Percentiles rank a stretch among this genome's conserved stretches.
These are phyloP conservation scores for Dicycla oo DNA, from an alignment of 2,888 invertebrate species.

Conservation along the genomic window DNA sequence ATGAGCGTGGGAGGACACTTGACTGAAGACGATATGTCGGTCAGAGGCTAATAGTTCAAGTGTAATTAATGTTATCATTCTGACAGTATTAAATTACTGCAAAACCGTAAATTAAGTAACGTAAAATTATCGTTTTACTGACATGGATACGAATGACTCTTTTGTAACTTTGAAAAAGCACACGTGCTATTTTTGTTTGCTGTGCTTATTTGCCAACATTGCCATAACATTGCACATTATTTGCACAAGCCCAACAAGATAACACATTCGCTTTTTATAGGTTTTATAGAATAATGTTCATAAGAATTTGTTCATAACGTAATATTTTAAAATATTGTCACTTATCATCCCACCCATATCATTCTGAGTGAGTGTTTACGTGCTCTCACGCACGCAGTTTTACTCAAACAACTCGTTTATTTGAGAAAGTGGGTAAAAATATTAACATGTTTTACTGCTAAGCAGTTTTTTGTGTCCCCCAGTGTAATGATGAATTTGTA, in stretches of 20 bases:
- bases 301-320: neutral
- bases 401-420: constrained; percentile 17
- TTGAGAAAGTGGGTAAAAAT: constrained; percentile 31
- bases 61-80: constrained; percentile 60
- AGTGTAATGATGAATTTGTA: too few species aligned
- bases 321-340: constrained; percentile 20
- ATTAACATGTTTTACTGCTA: neutral
- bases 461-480: constrained; percentile 9
- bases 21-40: constrained; percentile 50
- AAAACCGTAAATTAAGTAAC: neutral
- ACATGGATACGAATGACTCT: neutral
- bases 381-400: constrained; percentile 21
- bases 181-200: constrained; percentile 5
- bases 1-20: constrained; percentile 44
- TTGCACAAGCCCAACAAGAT: neutral
- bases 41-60: constrained; percentile 62
- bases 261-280: neutral
- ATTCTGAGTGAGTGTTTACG: constrained; percentile 28
- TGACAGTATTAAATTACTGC: constrained; percentile 30
- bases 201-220: neutral
- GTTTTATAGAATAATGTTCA: neutral
- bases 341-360: constrained; percentile 2
- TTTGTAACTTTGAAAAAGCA: constrained; percentile 4
- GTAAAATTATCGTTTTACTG: constrained; percentile 6
- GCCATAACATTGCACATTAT: neutral